These are phyloP conservation scores for Lycopodina hypogea DNA, from an alignment of 37 sponge, comb jelly and placozoan species.

Conservation along the genomic window DNA sequence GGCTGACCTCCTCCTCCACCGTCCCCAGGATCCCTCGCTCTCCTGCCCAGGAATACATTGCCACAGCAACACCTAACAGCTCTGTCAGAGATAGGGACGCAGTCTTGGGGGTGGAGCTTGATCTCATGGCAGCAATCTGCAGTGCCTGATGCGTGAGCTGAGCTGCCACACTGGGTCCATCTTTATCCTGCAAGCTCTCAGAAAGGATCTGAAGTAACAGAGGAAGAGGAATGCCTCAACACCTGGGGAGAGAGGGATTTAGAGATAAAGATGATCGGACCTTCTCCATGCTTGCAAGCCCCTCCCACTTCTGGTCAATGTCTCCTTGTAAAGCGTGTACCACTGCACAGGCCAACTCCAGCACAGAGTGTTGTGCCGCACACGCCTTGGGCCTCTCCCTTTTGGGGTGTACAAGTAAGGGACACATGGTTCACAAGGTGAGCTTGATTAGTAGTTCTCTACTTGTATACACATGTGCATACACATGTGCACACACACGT, in stretches of 20 bases:
- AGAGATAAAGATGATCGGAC: slow-evolving; percentile 5
- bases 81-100: slow-evolving; percentile 24
- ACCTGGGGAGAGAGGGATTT: too few relatives aligned
- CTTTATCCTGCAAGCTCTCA: not conserved
- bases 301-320: slow-evolving; percentile 38
- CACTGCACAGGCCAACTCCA: slow-evolving; percentile 64
- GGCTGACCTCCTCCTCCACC: slow-evolving; percentile 1
- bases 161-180: slow-evolving; percentile 9
- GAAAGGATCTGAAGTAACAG: slow-evolving; percentile 20
- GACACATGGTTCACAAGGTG: too few relatives aligned
- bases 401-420: not conserved
- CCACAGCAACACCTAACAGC: slow-evolving; percentile 35
- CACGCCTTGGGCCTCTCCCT: slow-evolving; percentile 31
- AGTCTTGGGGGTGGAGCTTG: not conserved
- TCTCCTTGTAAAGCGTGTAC: slow-evolving; percentile 21
- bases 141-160: slow-evolving; percentile 16
- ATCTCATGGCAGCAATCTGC: not conserved
- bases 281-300: slow-evolving; percentile 39
- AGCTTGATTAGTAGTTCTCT: too few relatives aligned
- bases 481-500: too few relatives aligned
- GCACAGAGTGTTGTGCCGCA: slow-evolving; percentile 35
- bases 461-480: too few relatives aligned
- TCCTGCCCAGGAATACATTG: slow-evolving; percentile 41
- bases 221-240: too few relatives aligned
- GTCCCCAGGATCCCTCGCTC: not conserved